These are phyloP conservation scores for Lepus oiostolus DNA, from an alignment of 2,797 vertebrate genomes.

Conservation along the genomic window DNA sequence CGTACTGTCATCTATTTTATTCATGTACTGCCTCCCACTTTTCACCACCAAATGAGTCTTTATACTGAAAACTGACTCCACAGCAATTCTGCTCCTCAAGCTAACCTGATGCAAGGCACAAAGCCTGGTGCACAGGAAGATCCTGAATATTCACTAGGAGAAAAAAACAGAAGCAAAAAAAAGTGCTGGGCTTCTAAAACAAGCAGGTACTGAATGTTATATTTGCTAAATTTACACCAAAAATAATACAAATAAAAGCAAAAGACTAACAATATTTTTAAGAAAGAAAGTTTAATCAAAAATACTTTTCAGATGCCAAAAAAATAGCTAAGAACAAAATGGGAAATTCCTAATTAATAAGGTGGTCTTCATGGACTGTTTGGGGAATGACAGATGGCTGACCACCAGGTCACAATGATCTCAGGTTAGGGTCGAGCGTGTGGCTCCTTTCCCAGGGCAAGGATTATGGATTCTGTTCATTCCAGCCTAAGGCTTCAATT, in stretches of 20 bases:
- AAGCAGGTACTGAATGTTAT: neutral
- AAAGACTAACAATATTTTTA: neutral
- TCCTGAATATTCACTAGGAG: neutral
- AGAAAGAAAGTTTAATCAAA: neutral
- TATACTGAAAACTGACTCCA: neutral
- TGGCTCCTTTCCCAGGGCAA: neutral
- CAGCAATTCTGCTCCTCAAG: neutral
- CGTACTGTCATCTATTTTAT: neutral
- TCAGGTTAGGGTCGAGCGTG: neutral
- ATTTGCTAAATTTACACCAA: neutral
- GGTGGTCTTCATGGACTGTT: neutral
- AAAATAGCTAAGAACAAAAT: neutral
- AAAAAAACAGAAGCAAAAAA: neutral
- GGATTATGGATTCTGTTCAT: neutral
- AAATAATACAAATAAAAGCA: neutral
- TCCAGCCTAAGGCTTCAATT: neutral
- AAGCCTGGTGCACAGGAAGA: neutral
- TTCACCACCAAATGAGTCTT: slow-evolving; percentile 8
- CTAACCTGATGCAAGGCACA: neutral
- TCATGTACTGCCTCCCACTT: neutral
- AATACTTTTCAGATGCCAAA: neutral
- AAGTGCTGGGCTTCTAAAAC: neutral
- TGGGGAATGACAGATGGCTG: neutral
- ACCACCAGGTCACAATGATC: neutral
- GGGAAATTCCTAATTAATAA: neutral